These are phyloP conservation scores for Frieseomelitta varia DNA, from an alignment of 1,140 invertebrate genomes.

Conservation along the genomic window DNA sequence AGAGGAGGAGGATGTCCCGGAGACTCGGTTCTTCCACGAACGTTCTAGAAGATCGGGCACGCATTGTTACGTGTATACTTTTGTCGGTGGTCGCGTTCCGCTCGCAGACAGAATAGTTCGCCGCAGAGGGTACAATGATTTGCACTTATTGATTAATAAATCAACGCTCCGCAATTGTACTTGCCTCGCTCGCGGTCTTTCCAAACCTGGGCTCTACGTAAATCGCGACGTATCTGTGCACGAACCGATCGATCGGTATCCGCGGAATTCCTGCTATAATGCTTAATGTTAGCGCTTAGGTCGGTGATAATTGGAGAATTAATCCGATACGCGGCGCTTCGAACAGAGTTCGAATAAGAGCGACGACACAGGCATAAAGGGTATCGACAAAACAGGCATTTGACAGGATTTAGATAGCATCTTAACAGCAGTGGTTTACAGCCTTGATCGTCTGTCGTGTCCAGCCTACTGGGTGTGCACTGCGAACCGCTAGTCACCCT, in stretches of 20 bases:
- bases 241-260: too few species aligned
- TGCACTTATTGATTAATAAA: slow-evolving; percentile 80
- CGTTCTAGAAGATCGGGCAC: slow-evolving; percentile 72
- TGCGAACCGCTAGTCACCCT: slow-evolving; percentile 63
- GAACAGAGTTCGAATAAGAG: slow-evolving; percentile 64
- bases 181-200: slow-evolving; percentile 22
- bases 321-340: slow-evolving; percentile 55
- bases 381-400: slow-evolving; percentile 74
- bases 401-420: slow-evolving; percentile 79
- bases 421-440: slow-evolving; percentile 76
- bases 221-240: too few species aligned
- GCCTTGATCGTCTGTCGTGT: slow-evolving; percentile 67
- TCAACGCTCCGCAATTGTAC: slow-evolving; percentile 66
- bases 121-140: slow-evolving; percentile 72
- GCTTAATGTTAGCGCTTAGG: too few species aligned
- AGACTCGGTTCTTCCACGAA: slow-evolving; percentile 57
- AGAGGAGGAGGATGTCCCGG: slow-evolving; percentile 56
- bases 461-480: slow-evolving; percentile 55
- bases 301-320: slow-evolving; percentile 60
- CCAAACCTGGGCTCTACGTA: too few species aligned
- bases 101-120: slow-evolving; percentile 49
- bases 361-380: slow-evolving; percentile 77
- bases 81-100: slow-evolving; percentile 68
- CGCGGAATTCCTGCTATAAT: too few species aligned
- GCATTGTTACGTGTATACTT: slow-evolving; percentile 76